Conservation (phyloP, 1,140 invertebrate genomes). For the Drosophila sulfurigaster region DNA sequence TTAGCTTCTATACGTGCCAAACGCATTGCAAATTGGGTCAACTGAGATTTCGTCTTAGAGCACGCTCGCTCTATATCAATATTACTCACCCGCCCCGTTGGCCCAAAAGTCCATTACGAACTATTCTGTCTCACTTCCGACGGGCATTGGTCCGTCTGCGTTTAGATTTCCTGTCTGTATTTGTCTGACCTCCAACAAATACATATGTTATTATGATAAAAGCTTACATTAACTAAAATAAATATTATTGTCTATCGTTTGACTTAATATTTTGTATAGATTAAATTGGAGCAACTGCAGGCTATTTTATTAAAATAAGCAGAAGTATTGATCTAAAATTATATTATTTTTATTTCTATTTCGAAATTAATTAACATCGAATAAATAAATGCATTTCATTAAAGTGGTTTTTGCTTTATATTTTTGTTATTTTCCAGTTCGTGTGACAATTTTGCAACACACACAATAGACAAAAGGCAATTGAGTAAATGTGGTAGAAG, state of each 20-base stretch:
- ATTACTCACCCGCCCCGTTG: no score
- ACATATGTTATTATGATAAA: slow-evolving; percentile 21
- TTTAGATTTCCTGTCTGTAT: slow-evolving; percentile 29
- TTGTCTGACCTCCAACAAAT: slow-evolving; percentile 8
- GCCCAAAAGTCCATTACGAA: background rate
- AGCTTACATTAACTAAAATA: slow-evolving; percentile 39
- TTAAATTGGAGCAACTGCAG: background rate
- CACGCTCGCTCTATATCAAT: background rate
- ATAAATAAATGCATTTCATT: no score
- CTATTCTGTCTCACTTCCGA: slow-evolving; percentile 21
- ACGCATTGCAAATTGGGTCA: slow-evolving; percentile 61
- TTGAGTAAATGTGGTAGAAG: slow-evolving; percentile 65
- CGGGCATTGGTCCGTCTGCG: slow-evolving; percentile 1
- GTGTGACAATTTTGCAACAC: slow-evolving; percentile 37
- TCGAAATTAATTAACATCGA: background rate
- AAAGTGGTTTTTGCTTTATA: no score
- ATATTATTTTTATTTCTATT: background rate
- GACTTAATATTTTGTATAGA: background rate
- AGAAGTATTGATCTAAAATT: background rate
- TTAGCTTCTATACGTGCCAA: slow-evolving; percentile 56
- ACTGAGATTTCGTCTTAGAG: slow-evolving; percentile 11
- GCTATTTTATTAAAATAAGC: background rate
- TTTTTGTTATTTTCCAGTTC: no score
- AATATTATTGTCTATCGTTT: slow-evolving; percentile 32
- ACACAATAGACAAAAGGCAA: slow-evolving; percentile 49